Percentiles rank a stretch among this genome's conserved stretches.
Conservation (phyloP, 2,888 invertebrate species). For the Perithous albicinctus region DNA sequence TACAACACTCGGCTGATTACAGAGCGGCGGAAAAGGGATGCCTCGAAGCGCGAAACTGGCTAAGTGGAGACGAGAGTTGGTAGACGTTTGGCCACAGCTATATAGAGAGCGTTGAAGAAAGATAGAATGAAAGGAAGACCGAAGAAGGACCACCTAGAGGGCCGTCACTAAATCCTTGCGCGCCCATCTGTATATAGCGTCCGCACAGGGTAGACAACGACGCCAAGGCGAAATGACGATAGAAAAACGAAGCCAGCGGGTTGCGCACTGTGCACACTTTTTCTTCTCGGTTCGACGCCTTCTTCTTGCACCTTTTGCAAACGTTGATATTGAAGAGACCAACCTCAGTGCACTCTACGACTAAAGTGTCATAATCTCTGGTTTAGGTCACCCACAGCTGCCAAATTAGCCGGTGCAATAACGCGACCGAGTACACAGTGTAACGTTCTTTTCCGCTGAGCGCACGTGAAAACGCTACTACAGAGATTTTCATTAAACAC, state of each 20-base stretch:
- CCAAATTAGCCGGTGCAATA: conserved; percentile 73
- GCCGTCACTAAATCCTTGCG: conserved; percentile 73
- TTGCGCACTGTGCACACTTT: conserved; percentile 24
- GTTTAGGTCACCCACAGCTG: conserved; percentile 76
- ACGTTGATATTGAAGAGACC: conserved; percentile 9
- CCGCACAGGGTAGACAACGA: conserved; percentile 23
- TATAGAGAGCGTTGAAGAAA: conserved; percentile 26
- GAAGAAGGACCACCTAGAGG: conserved; percentile 77
- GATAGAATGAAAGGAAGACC: conserved; percentile 50
- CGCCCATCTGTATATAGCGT: conserved; percentile 62
- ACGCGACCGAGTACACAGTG: conserved; percentile 57
- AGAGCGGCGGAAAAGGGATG: conserved; percentile 75
- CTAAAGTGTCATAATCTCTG: conserved; percentile 77
- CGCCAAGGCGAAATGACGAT: conserved; percentile 51
- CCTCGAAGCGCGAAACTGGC: conserved; percentile 69
- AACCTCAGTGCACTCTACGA: conserved; percentile 22
- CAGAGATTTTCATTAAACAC: conserved; percentile 58
- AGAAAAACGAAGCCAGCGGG: conserved; percentile 55
- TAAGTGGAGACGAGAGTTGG: conserved; percentile 43
- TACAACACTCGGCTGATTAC: conserved; percentile 78
- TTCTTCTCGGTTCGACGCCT: conserved; percentile 69
- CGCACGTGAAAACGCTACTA: conserved; percentile 31
- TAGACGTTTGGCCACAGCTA: background rate
- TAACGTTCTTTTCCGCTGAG: conserved; percentile 50
- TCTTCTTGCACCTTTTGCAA: conserved; percentile 12